phyloP scores from a whole-genome alignment of 2,797 vertebrate species.

The Mormyrops attenuatus region DNA sequence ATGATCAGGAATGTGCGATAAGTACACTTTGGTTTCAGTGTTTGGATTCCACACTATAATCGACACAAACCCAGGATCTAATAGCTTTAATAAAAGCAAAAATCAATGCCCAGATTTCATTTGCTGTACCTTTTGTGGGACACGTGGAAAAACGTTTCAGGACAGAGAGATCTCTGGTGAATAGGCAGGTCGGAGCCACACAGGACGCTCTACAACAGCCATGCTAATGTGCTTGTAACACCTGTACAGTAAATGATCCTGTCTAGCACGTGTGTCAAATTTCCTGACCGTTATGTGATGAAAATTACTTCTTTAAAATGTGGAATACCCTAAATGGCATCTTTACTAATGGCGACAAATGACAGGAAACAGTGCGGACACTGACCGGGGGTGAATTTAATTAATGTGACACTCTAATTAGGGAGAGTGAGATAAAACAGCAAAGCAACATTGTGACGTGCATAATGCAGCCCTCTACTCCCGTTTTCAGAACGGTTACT shows the following conservation, averaged over 20 bases:
- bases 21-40: background rate
- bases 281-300: background rate
- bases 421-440: background rate
- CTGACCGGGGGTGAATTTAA: background rate
- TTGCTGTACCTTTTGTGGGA: background rate
- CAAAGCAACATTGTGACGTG: background rate
- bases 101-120: background rate
- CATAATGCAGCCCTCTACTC: background rate
- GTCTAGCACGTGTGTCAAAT: background rate
- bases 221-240: too few relatives aligned
- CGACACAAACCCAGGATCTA: background rate
- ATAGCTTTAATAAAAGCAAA: background rate
- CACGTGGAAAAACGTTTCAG: background rate
- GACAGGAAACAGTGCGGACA: background rate
- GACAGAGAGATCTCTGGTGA: background rate
- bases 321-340: background rate
- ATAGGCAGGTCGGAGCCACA: background rate
- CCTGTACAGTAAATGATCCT: background rate
- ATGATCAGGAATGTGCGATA: background rate
- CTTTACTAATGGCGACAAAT: background rate
- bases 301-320: slow-evolving; percentile 3
- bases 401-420: slow-evolving; percentile 8
- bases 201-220: background rate
- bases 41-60: background rate
- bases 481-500: background rate